phyloP scores from a whole-genome alignment of 2,888 invertebrate genomes.

The Melieria omissa region DNA sequence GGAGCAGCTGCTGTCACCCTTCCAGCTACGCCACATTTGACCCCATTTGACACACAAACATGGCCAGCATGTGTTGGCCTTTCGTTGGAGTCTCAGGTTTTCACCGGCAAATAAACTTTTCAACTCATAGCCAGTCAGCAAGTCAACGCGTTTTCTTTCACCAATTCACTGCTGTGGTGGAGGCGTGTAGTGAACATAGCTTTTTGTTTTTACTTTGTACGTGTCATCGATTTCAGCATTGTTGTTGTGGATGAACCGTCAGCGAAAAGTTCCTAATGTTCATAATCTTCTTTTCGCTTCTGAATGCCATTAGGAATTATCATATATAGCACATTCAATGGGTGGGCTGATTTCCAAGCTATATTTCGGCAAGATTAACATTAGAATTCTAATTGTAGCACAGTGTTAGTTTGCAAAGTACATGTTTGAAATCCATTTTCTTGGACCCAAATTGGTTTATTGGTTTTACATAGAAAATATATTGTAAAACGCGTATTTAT shows the following conservation, averaged over 20 bases:
- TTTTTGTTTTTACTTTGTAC: no score
- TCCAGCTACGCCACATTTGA: constrained; percentile 19
- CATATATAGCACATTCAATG: no score
- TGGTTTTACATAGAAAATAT: neutral
- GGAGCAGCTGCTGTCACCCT: constrained; percentile 12
- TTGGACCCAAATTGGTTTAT: neutral
- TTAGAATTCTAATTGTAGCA: neutral
- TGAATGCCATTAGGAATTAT: no score
- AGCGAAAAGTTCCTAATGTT: no score
- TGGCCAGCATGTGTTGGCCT: constrained; percentile 8
- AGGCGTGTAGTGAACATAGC: neutral
- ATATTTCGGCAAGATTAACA: neutral
- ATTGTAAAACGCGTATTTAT: neutral
- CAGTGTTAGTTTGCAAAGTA: neutral
- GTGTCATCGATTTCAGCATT: no score
- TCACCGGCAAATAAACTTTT: constrained; percentile 6
- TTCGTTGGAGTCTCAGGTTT: no score
- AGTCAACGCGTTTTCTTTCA: neutral
- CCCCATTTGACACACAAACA: constrained; percentile 34
- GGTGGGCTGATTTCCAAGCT: no score
- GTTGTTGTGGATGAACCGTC: no score
- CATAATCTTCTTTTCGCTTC: no score
- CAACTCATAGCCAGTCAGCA: neutral
- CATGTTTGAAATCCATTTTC: neutral
- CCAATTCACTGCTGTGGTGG: neutral